phyloP scores from a whole-genome alignment of 2,797 vertebrate species.

The Xiphorhynchus erythropygius region DNA sequence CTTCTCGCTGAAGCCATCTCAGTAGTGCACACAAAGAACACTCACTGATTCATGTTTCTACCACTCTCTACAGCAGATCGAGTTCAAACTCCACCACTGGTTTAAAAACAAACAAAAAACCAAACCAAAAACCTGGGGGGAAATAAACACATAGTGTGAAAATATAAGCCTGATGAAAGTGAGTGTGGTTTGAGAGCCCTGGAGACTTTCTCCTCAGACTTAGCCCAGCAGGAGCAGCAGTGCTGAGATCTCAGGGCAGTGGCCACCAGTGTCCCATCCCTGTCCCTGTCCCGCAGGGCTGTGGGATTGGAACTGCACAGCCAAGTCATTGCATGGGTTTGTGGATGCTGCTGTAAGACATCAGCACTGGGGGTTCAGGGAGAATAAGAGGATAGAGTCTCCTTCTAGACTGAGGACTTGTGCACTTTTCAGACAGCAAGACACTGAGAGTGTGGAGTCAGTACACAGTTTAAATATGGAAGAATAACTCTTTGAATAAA shows the following conservation, averaged over 20 bases:
- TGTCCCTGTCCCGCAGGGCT: not conserved
- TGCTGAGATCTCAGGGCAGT: not conserved
- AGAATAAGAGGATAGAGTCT: not conserved
- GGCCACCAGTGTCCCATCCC: not conserved
- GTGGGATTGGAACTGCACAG: not conserved
- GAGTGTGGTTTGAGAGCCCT: constrained; percentile 23
- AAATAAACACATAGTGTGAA: not conserved
- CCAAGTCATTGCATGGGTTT: not conserved
- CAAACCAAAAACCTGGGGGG: not conserved
- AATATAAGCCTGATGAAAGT: not conserved
- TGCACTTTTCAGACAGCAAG: not conserved
- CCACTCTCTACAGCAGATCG: not conserved
- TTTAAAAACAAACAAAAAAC: constrained; percentile 23
- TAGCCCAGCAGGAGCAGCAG: not conserved
- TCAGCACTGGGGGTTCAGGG: not conserved
- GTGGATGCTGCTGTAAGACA: not conserved
- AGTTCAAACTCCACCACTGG: not conserved
- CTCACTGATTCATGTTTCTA: not conserved
- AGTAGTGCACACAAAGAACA: not conserved
- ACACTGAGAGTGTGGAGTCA: not conserved
- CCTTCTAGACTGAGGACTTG: not conserved
- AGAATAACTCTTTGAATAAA: not conserved
- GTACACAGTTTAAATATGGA: not conserved
- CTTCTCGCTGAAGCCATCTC: not conserved
- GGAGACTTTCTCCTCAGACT: not conserved